phyloP scores from a whole-genome alignment of 2,888 invertebrate species.

The Harmothoe impar region DNA sequence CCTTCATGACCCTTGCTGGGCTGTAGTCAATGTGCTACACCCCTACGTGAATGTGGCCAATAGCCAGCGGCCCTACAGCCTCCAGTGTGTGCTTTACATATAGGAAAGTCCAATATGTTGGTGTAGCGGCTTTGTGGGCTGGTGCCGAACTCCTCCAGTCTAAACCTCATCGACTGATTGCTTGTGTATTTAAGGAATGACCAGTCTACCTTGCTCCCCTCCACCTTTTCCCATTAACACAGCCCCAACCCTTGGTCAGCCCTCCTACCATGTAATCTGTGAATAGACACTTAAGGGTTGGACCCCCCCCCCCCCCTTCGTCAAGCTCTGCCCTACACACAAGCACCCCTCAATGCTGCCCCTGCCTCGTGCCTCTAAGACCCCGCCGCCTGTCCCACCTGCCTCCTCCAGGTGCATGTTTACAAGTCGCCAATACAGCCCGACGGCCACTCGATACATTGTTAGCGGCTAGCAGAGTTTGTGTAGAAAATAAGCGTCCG shows the following conservation, averaged over 20 bases:
- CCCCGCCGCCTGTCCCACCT: not conserved
- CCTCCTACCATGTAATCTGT: not conserved
- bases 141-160: not conserved
- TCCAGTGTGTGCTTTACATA: not conserved
- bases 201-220: not conserved
- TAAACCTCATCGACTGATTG: conserved; percentile 20
- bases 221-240: not conserved
- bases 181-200: conserved; percentile 7
- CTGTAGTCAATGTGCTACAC: too few species aligned
- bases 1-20: too few species aligned
- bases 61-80: not conserved
- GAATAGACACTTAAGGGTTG: not conserved
- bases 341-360: too few species aligned
- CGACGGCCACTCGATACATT: not conserved
- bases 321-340: not conserved
- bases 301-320: not conserved
- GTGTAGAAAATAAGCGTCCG: conserved; percentile 5
- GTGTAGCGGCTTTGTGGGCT: not conserved
- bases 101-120: conserved; percentile 25
- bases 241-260: too few species aligned
- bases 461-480: not conserved
- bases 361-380: too few species aligned
- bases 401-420: conserved; percentile 22
- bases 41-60: too few species aligned
- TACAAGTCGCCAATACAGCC: conserved; percentile 3